Base-by-base conservation (phyloP, 1,140 invertebrate species). In the Heliothis virescens region DNA sequence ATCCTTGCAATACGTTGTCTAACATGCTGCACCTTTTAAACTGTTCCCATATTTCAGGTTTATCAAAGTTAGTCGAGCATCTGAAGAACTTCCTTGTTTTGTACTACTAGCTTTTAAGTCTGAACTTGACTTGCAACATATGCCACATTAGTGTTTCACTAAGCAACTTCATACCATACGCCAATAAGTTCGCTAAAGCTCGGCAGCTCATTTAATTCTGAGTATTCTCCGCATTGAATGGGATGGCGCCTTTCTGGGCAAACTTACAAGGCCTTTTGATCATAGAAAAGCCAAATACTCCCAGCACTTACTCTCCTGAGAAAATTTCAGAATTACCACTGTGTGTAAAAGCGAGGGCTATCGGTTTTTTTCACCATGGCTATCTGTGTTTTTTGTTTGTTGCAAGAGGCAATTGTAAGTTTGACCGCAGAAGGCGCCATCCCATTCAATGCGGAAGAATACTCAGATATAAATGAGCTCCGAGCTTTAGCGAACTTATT, bases 91-190 rank as follows among this genome's bases (percentile, higher is more conserved):
- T 99, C 99, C 90, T 99, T 99, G 91, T 99, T 99, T n/a, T 96
- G 95, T 4, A 97, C 96, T 0, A 99, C 99, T 60, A 99, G 92
- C 94, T 99, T 95, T 99, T 99, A 4, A 99, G 93, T 92, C 86
- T 98, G 97, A 10, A 99, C 98, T 96, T 99, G 99, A 92, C 98
- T 98, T 2, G 99, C 97, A 85, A 99, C n/a, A n/a, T 99, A 87
- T 99, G 99, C 98, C 98, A 99, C 98, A 99, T 99, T 3, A 99
- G 94, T 26, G 98, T 98, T 95, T 99, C 99, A 91, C 98, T 99
- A 3, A 99, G 94, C 89, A 98, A 97, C 90, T 99, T 99, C 97
- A 99, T 99, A 1, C 99, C 99, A 94, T 99, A 99, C 0, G 99
- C 99, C 99, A 86, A 99, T 99, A 4, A 99, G 95, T 95, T 99